Evolutionary conservation across 2,113 vertebrate species (phyloP), one percentile per base, ranked within the genome.

Genomic region (Tiliqua scincoides): DNA sequence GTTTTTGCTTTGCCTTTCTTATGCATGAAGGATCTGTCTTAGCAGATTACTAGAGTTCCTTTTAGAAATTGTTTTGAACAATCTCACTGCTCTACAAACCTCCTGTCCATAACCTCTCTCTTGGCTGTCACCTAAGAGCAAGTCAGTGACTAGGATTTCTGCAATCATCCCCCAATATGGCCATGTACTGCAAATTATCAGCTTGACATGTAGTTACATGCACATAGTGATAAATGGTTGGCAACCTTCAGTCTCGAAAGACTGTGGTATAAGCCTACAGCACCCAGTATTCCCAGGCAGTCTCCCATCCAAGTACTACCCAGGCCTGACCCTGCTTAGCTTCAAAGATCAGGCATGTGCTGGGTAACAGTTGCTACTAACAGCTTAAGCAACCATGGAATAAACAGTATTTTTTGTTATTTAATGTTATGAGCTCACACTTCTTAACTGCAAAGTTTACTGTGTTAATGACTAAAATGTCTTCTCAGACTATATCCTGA

Each of bases 401-500:
- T 7, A 27, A 63, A 79, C 6, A 32, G 14, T 30, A 63, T 79
- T 27, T 40, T 62, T 79, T 9, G 35, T 17, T 37, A 10, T 27
- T 2, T 21, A 12, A 48, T 85, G 10, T 37, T 71, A 20, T 23
- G 75, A 57, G 43, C 78, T 20, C 8, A 25, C 18, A 72, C 77
- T 67, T 63, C 32, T 37, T 0, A 43, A 17, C 40, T 30, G 6
- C 27, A 35, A 65, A 21, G 14, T 0, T 0, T 27, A 9, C 57
- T 74, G 87, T 59, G 63, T 72, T 86, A 14, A 62, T 83, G 72
- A 80, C 91, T 52, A 18, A 54, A 54, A 68, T 81, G 37, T 75
- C 86, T 74, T 89, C 84, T 92, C 0, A 0, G 2, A 54, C 63
- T 79, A 8, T 21, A 9, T 32, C 79, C 78, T 37, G 0, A 11